phyloP scores from a whole-genome alignment of 2,888 invertebrate genomes.

The Villa cingulata region DNA sequence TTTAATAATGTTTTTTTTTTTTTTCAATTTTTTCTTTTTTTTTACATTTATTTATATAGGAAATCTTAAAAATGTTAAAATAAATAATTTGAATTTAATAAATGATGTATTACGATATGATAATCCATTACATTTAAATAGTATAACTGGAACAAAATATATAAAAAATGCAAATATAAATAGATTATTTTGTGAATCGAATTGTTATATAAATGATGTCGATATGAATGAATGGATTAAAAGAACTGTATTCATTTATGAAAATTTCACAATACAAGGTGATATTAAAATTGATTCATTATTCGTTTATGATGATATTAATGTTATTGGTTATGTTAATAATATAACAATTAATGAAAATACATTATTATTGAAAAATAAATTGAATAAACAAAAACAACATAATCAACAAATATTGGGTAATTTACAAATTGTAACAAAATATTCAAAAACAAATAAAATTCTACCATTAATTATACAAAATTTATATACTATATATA shows the following conservation, averaged over 20 bases:
- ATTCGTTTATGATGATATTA: constrained; percentile 26
- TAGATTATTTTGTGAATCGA: constrained; percentile 27
- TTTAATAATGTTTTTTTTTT: too few relatives aligned
- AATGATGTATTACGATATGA: constrained; percentile 40
- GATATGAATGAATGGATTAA: constrained; percentile 38
- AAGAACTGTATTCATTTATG: constrained; percentile 32
- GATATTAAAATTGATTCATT: constrained; percentile 27
- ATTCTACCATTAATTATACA: constrained; percentile 26
- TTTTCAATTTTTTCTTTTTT: too few relatives aligned
- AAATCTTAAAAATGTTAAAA: constrained; percentile 25
- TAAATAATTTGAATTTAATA: constrained; percentile 40
- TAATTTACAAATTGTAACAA: constrained; percentile 22
- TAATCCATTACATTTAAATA: constrained; percentile 21
- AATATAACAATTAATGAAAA: constrained; percentile 31
- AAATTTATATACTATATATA: constrained; percentile 21
- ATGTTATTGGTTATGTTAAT: constrained; percentile 29
- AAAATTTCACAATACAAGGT: constrained; percentile 36
- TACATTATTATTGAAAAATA: constrained; percentile 27
- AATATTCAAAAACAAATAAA: constrained; percentile 16
- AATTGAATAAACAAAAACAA: too few relatives aligned
- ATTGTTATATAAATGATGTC: constrained; percentile 34
- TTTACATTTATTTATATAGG: constrained; percentile 19
- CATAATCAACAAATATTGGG: constrained; percentile 22
- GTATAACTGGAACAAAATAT: constrained; percentile 36
- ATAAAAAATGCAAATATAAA: constrained; percentile 30